These are phyloP conservation scores for Eilema sororculum DNA, from an alignment of 2,888 invertebrate species.

Conservation along the genomic window DNA sequence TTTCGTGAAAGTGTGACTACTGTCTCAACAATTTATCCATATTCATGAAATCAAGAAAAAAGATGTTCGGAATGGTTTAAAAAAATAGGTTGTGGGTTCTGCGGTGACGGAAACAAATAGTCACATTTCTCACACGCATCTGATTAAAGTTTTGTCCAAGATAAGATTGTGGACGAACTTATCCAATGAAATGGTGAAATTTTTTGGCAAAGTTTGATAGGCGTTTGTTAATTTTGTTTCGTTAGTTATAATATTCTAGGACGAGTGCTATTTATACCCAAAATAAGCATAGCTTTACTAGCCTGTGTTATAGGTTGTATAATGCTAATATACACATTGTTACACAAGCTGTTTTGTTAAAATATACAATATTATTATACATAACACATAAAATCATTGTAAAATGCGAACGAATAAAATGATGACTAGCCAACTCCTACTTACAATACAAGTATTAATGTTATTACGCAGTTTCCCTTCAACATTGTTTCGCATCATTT, in stretches of 20 bases:
- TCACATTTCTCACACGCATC: conserved; percentile 44
- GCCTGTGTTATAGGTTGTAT: no score
- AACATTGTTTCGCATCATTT: neutral
- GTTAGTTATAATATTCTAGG: neutral
- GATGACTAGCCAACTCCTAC: neutral
- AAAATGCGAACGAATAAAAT: neutral
- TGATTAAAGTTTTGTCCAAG: conserved; percentile 41
- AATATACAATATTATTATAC: no score
- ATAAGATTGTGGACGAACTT: conserved; percentile 21
- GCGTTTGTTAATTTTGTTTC: neutral
- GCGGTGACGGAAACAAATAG: conserved; percentile 38
- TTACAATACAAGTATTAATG: neutral
- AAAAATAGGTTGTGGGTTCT: conserved; percentile 30
- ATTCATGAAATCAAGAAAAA: neutral
- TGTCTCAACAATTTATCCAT: neutral
- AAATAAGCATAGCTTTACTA: neutral
- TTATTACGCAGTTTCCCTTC: neutral
- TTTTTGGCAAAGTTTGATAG: neutral
- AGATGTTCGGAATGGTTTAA: conserved; percentile 12
- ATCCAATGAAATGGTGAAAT: neutral
- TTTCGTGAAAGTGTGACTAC: no score
- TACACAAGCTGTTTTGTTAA: no score
- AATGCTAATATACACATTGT: no score
- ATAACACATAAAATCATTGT: no score
- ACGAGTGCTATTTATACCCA: neutral